Conservation (phyloP, 2,888 invertebrate species). For the Rhingia campestris region DNA sequence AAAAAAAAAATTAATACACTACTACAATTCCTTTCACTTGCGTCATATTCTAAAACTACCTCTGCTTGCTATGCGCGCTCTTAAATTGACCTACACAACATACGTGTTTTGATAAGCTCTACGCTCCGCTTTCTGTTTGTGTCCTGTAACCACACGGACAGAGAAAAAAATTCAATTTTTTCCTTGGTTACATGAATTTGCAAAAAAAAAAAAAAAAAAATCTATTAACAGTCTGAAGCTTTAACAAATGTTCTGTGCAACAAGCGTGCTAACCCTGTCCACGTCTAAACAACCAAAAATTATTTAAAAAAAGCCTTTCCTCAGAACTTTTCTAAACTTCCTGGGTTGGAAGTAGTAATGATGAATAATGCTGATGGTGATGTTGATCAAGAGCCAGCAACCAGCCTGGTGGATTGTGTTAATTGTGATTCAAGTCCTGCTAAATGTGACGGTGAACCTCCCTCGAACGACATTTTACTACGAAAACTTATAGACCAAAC, state of each 20-base stretch:
- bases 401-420: slow-evolving; percentile 24
- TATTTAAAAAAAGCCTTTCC: slow-evolving; percentile 74
- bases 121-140: slow-evolving; percentile 70
- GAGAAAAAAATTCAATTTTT: slow-evolving; percentile 21
- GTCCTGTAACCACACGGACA: slow-evolving; percentile 57
- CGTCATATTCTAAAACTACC: slow-evolving; percentile 58
- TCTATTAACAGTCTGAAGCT: slow-evolving; percentile 69
- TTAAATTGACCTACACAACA: slow-evolving; percentile 16
- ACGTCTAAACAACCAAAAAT: slow-evolving; percentile 70
- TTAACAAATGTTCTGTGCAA: slow-evolving; percentile 66
- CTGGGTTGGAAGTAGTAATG: slow-evolving; percentile 68
- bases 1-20: slow-evolving; percentile 57
- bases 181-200: not conserved
- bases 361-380: not conserved
- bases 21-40: slow-evolving; percentile 63
- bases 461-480: slow-evolving; percentile 22
- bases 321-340: slow-evolving; percentile 72
- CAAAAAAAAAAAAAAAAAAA: slow-evolving; percentile 36
- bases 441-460: slow-evolving; percentile 48
- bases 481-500: slow-evolving; percentile 27
- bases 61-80: slow-evolving; percentile 64
- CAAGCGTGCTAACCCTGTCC: slow-evolving; percentile 66
- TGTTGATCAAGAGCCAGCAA: not conserved
- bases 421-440: slow-evolving; percentile 59
- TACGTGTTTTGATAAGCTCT: slow-evolving; percentile 40